Evolutionary conservation across 2,113 vertebrate genomes (phyloP), one percentile per base, ranked within the genome.

Genomic region (Sitta europaea): DNA sequence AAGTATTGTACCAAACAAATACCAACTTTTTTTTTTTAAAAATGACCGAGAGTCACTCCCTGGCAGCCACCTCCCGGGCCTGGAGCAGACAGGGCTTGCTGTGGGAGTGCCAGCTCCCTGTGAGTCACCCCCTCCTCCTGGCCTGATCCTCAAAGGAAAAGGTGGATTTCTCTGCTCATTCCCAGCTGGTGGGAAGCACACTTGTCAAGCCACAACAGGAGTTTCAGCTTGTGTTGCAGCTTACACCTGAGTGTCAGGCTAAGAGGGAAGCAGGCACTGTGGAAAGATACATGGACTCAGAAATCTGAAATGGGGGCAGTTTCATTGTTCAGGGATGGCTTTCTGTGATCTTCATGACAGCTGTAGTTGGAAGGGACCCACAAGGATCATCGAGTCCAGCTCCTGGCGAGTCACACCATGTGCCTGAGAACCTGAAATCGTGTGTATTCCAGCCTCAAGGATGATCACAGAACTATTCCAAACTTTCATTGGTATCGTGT

Each of bases 341-440:
- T 67, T 59, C 45, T 45, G 45, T 59, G 33, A 9, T 22, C 38
- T n/a, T 11, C 20, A 7, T 38, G 28, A 29, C 45, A 66, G 53
- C 20, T 53, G 23, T 11, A 12, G 3, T 27, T 19, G 75, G 36
- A 38, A 66, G 36, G 12, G 15, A 45, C 13, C 23, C 19, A 45
- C 33, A 38, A 4, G 7, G 43, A n/a, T 58, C 67, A 45, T 3
- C 0, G 1, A 45, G 53, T 45, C 45, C 59, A 17, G 9, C 28
- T 66, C 9, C 27, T 28, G 33, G 36, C 23, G 28, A 24, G 28
- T 53, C 45, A 67, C 53, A 53, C 6, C 45, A 3, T 10, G 28
- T 53, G n/a, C 45, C 53, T 1, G 4, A 74, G 28, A 40, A 3
- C 8, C 36, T 0, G 0, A 71, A 76, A 57, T 51, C 0, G 0